These are phyloP conservation scores for Bugula neritina DNA, from an alignment of 2,888 invertebrate genomes.

Conservation along the genomic window DNA sequence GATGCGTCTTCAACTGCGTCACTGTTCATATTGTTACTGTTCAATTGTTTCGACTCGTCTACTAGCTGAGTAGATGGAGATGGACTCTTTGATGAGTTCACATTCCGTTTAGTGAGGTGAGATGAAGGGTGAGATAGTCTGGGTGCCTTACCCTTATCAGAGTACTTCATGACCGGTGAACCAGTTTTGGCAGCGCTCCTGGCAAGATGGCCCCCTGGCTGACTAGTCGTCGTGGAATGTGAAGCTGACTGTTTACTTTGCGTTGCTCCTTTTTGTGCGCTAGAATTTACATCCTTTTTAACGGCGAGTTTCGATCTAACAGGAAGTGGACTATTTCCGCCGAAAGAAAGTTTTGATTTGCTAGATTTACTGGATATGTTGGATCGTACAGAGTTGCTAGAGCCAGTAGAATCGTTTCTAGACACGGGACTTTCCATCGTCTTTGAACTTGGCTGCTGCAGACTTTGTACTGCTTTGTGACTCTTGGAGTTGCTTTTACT, in stretches of 20 bases:
- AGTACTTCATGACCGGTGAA: neutral
- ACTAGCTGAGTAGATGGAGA: neutral
- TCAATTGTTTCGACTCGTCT: neutral
- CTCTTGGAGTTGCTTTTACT: slow-evolving; percentile 7
- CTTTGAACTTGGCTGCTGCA: neutral
- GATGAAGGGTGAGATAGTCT: neutral
- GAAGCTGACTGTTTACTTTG: no score
- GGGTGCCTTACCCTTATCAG: neutral
- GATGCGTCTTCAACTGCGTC: neutral
- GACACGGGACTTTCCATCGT: neutral
- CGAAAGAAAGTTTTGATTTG: neutral
- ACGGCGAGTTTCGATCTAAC: neutral
- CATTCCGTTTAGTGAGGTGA: neutral
- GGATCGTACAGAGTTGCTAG: neutral
- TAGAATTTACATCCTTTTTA: neutral
- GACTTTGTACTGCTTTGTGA: neutral
- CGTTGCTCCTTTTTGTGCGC: neutral
- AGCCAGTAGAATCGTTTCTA: neutral
- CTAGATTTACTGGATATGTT: neutral
- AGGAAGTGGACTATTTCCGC: neutral
- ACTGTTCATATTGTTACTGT: neutral
- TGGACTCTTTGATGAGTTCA: neutral
- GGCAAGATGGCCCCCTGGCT: neutral
- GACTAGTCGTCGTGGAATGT: neutral
- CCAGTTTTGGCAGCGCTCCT: neutral